Conservation (phyloP, 2,888 invertebrate species). For the Psococerastis gibbosa region DNA sequence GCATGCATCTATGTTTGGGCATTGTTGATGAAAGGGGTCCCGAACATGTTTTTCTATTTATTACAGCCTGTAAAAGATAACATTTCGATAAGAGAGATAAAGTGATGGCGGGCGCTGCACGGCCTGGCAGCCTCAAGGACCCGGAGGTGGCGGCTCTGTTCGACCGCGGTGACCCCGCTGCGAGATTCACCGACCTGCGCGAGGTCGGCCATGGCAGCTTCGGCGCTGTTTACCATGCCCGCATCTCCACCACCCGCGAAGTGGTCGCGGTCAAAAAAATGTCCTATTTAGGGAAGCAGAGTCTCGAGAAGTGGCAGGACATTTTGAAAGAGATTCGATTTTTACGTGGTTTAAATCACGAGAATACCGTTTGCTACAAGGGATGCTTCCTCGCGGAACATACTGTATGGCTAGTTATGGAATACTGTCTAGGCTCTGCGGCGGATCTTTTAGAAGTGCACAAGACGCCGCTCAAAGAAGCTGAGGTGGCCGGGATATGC, state of each 20-base stretch:
- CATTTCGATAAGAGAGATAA: neutral
- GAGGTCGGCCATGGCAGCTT: constrained; percentile 99
- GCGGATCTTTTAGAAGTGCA: constrained; percentile 99
- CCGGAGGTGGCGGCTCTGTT: constrained; percentile 92
- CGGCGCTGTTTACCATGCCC: constrained; percentile 97
- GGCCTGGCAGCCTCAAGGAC: constrained; percentile 91
- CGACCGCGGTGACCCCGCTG: constrained; percentile 88
- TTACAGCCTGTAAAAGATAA: constrained; percentile 3
- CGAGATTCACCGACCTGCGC: constrained; percentile 89
- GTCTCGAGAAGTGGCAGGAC: constrained; percentile 96
- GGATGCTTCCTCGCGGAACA: constrained; percentile 95
- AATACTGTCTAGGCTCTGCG: constrained; percentile 97
- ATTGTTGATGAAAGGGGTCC: constrained; percentile 1
- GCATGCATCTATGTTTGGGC: no score
- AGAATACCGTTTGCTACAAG: constrained; percentile 95
- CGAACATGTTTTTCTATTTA: neutral
- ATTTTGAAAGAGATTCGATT: constrained; percentile 98
- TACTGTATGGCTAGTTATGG: constrained; percentile 99
- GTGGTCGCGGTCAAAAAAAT: constrained; percentile 99
- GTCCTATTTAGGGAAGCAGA: constrained; percentile 96
- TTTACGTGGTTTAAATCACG: constrained; percentile 83
- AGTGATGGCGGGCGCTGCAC: constrained; percentile 30
- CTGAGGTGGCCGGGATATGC: constrained; percentile 93
- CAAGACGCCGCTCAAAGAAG: constrained; percentile 84
- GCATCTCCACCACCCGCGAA: constrained; percentile 85